A percentile compares a stretch with the other conserved stretches of the same genome.
phyloP scores from a whole-genome alignment of 2,797 vertebrate species.

The Antennarius maculatus region DNA sequence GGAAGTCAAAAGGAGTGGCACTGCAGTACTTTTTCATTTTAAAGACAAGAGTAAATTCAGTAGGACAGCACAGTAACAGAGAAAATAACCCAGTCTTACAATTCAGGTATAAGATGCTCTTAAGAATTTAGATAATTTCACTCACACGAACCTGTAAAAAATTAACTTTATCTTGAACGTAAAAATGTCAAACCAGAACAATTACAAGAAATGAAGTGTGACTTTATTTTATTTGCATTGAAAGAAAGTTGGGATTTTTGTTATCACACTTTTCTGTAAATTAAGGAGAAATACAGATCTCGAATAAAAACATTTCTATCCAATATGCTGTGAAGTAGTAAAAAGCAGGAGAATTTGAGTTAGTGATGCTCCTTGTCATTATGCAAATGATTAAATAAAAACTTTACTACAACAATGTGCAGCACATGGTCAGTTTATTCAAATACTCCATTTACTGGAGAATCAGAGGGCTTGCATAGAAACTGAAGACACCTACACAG shows the following conservation, averaged over 20 bases:
- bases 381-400: too few relatives aligned
- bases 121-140: too few relatives aligned
- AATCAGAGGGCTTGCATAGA: not conserved
- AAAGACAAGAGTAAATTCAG: not conserved
- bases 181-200: not conserved
- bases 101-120: too few relatives aligned
- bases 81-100: too few relatives aligned
- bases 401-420: not conserved
- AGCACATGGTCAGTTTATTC: not conserved
- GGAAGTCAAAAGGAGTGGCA: not conserved
- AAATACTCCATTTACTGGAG: not conserved
- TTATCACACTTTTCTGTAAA: not conserved
- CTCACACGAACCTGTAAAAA: not conserved
- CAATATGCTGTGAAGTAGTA: not conserved
- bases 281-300: not conserved
- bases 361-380: too few relatives aligned
- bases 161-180: too few relatives aligned
- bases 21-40: not conserved
- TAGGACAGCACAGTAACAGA: too few relatives aligned
- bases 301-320: not conserved
- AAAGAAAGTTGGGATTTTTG: not conserved
- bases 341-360: not conserved
- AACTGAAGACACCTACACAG: conserved; percentile 82
- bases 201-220: not conserved
- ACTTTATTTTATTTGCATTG: not conserved